A percentile compares a stretch with the other conserved stretches of the same genome.
phyloP scores from a whole-genome alignment of 2,797 vertebrate genomes.

The Melanotaenia maccullochi region DNA sequence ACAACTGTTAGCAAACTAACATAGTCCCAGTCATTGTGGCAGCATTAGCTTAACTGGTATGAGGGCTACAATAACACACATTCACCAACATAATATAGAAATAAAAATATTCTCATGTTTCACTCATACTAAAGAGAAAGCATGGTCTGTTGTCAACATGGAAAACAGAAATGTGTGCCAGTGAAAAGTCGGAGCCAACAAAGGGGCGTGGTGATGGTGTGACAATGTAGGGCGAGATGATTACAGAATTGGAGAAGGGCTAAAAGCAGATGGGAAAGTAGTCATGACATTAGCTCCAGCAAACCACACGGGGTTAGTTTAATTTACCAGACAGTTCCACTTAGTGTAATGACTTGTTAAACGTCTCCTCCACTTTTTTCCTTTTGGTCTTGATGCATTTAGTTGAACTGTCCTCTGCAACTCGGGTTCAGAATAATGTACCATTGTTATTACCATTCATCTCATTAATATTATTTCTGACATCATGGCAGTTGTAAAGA shows the following conservation, averaged over 20 bases:
- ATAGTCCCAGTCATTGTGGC: background rate
- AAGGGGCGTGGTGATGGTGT: slow-evolving; percentile 24
- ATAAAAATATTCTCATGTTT: background rate
- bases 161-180: background rate
- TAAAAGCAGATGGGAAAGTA: slow-evolving; percentile 17
- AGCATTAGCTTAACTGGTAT: slow-evolving; percentile 4
- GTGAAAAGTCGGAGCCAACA: slow-evolving; percentile 10
- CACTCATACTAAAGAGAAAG: background rate
- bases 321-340: background rate
- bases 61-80: background rate
- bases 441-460: background rate
- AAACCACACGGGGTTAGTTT: background rate
- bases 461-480: background rate
- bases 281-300: background rate
- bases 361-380: background rate
- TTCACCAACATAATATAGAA: background rate
- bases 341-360: background rate
- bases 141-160: background rate
- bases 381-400: background rate
- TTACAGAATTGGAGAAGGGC: slow-evolving; percentile 10
- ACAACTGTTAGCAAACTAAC: background rate
- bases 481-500: no score
- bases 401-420: background rate
- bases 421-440: background rate
- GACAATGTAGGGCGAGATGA: slow-evolving; percentile 5